Base-by-base conservation (phyloP, 2,888 invertebrate species). In the Cremastobaeus sp. region DNA sequence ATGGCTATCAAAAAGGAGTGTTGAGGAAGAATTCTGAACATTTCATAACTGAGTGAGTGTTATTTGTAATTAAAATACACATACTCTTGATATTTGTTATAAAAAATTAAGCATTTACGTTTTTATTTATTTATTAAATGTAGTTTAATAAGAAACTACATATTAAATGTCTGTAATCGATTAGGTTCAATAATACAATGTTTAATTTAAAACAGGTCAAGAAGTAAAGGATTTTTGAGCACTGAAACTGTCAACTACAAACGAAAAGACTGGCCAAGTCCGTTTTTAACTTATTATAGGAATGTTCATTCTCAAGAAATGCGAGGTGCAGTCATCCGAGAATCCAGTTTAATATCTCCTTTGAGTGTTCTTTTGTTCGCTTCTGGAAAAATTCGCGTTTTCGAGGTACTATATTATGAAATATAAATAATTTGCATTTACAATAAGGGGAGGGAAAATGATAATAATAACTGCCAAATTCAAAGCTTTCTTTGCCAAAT, bases 171-270 rank as follows among this genome's bases (percentile, higher is more conserved):
- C n/a, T n/a, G n/a, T n/a, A n/a, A n/a, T n/a, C n/a, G n/a, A n/a
- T n/a, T n/a, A n/a, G n/a, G n/a, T n/a, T n/a, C n/a, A n/a, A n/a
- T n/a, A n/a, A n/a, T n/a, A n/a, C n/a, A n/a, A n/a, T n/a, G n/a
- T 14, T 45, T 65, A 34, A 21, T 50, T 47, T 47, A 4, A 32
- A n/a, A n/a, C n/a, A n/a, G n/a, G n/a, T n/a, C n/a, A n/a, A n/a
- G n/a, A n/a, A n/a, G n/a, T n/a, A 89, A 89, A 39, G 91, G 91
- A 0, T 90, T 90, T 71, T 88, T 93, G 35, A 89, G 90, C 1
- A 86, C 89, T 0, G 92, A 92, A n/a, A 93, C 92, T 83, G 91
- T 93, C 0, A 93, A 93, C 88, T 89, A 89, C 77, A 89, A 88
- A 14, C 84, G 90, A 30, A 83, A 83, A 15, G 60, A 78, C 0